Conservation (phyloP, 92 coral and sea anemone genomes). For the Phenganax stokvisi region DNA sequence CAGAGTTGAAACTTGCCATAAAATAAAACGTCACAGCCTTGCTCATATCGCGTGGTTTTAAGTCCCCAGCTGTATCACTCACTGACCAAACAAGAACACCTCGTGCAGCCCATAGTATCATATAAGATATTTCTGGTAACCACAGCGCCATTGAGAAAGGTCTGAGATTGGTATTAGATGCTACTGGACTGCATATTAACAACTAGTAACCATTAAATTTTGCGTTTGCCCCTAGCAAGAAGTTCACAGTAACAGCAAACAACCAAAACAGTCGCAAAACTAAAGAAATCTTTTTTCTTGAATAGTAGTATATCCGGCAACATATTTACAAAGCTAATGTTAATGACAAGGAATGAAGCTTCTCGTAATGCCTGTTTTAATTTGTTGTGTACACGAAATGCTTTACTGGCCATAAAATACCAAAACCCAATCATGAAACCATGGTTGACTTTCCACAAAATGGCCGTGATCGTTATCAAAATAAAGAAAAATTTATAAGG, state of each 20-base stretch:
- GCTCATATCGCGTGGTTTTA: slow-evolving; percentile 31
- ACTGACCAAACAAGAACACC: slow-evolving; percentile 10
- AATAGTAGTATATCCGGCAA: not conserved
- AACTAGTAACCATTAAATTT: slow-evolving; percentile 6
- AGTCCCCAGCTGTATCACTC: slow-evolving; percentile 22
- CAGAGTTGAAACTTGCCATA: slow-evolving; percentile 19
- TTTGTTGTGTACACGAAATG: slow-evolving; percentile 5
- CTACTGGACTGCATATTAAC: not conserved
- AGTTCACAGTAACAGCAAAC: not conserved
- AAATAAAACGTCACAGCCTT: slow-evolving; percentile 16
- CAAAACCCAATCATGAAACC: slow-evolving; percentile 10
- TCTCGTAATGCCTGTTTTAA: not conserved
- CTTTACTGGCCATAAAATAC: slow-evolving; percentile 15
- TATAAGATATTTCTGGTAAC: slow-evolving; percentile 14
- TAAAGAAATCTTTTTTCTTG: not conserved
- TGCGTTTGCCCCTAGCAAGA: slow-evolving; percentile 5
- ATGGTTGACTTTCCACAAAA: not conserved
- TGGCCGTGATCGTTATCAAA: not conserved
- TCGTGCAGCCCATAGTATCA: slow-evolving; percentile 13
- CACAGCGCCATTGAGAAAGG: slow-evolving; percentile 19
- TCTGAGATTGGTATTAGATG: not conserved
- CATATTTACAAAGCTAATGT: not conserved
- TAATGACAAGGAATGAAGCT: not conserved
- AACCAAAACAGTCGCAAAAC: slow-evolving; percentile 19
- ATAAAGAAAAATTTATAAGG: not conserved